Base-by-base conservation (phyloP, 2,113 vertebrate species). In the Eubucco bourcierii region DNA sequence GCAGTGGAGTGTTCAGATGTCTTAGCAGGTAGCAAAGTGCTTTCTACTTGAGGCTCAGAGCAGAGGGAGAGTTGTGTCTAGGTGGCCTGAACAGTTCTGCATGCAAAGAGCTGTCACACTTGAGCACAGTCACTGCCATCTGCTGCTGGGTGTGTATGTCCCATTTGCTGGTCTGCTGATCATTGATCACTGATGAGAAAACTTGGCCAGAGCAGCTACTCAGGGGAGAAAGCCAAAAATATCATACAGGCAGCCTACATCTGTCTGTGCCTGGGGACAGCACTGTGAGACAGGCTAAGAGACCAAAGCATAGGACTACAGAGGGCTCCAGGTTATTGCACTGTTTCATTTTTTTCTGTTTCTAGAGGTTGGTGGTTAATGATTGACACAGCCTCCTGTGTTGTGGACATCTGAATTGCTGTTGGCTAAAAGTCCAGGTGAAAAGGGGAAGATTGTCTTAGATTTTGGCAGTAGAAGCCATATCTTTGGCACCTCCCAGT, bases 111-210 rank as follows among this genome's bases (percentile, higher is more conserved):
- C 39, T 74, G 63, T 84, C 68, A 65, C 39, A 84, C 72, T 82
- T 80, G 72, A 93, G 59, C 56, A 59, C 66, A 90, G 89, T 29
- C 79, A 44, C 72, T 87, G 56, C 72, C 92, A 89, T 90, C 94
- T 94, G 94, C 90, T 80, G 27, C 87, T 83, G 84, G 52, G 37
- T 87, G 64, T 12, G 1, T 24, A 44, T 25, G 52, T 72, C 87
- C 87, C 60, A 34, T 92, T 95, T 90, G 33, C 44, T 85, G 84
- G 79, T 70, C 81, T 77, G 28, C 14, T 90, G 33, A 65, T 74
- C 79, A 37, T 33, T 90, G 67, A 77, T 77, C 72, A 77, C 28
- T 2, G 16, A 61, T 95, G 25, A 89, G 75, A 83, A 95, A 91
- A 90, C 33, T 53, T 92, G 89, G 87, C 75, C 33, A n/a, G 64